A percentile compares a stretch with the other conserved stretches of the same genome.
Conservation (phyloP, 2,888 invertebrate species). For the Spodoptera littoralis region DNA sequence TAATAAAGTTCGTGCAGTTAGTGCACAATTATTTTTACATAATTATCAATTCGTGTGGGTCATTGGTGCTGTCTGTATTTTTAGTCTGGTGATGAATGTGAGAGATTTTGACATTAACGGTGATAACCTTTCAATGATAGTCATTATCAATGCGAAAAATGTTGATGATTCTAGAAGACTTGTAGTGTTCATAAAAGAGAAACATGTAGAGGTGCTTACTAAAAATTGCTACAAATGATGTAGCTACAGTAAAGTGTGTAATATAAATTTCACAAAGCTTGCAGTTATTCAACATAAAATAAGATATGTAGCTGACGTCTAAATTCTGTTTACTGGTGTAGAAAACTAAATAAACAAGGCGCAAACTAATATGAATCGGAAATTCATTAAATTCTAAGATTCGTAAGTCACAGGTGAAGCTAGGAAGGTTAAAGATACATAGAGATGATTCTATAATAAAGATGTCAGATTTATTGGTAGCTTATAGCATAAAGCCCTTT, state of each 20-base stretch:
- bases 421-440: conserved; percentile 15
- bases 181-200: background rate
- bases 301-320: conserved; percentile 22
- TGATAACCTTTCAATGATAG: conserved; percentile 51
- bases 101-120: conserved; percentile 14
- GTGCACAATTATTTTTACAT: conserved; percentile 55
- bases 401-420: conserved; percentile 1
- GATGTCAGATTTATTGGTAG: too few species aligned
- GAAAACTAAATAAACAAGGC: conserved; percentile 44
- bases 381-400: conserved; percentile 17
- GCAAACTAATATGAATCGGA: conserved; percentile 19
- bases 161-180: background rate
- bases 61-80: conserved; percentile 56
- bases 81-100: conserved; percentile 35
- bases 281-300: conserved; percentile 29
- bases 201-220: conserved; percentile 1
- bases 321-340: conserved; percentile 17
- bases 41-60: conserved; percentile 47
- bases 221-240: conserved; percentile 4
- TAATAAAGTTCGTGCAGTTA: conserved; percentile 57
- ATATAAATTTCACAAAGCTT: conserved; percentile 30
- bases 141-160: conserved; percentile 10
- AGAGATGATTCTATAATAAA: too few species aligned
- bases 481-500: background rate
- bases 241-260: conserved; percentile 21